These are phyloP conservation scores for Synodontis membranacea DNA, from an alignment of 2,113 vertebrate genomes.

Conservation along the genomic window DNA sequence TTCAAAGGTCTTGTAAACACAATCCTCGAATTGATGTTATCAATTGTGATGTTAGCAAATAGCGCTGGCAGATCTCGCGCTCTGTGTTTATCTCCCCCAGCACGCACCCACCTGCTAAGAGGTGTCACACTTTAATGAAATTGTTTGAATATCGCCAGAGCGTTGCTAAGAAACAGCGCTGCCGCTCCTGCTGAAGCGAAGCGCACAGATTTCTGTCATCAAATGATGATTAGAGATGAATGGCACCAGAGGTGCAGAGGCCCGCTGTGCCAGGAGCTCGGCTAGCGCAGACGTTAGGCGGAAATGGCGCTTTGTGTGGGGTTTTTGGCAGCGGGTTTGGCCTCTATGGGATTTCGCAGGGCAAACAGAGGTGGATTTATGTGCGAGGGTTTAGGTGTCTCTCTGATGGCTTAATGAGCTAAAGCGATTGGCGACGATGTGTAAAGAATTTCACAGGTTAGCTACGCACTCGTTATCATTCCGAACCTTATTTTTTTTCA, in stretches of 20 bases:
- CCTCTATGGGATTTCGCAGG: conserved; percentile 54
- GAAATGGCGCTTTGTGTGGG: conserved; percentile 55
- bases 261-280: conserved; percentile 35
- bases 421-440: conserved; percentile 21
- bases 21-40: conserved; percentile 90
- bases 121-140: conserved; percentile 99
- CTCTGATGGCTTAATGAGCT: conserved; percentile 49
- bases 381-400: conserved; percentile 35
- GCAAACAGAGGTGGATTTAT: conserved; percentile 23
- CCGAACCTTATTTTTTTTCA: conserved; percentile 40
- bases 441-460: conserved; percentile 34
- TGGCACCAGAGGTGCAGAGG: conserved; percentile 51
- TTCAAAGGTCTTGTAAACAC: conserved; percentile 91
- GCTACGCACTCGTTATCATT: conserved; percentile 19
- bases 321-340: conserved; percentile 53
- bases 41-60: conserved; percentile 99
- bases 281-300: conserved; percentile 11
- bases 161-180: conserved; percentile 98
- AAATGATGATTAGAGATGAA: conserved; percentile 99
- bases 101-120: conserved; percentile 99
- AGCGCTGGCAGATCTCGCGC: conserved; percentile 87
- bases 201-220: conserved; percentile 95
- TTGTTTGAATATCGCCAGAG: conserved; percentile 96
- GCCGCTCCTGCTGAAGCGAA: conserved; percentile 84
- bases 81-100: conserved; percentile 97